These are phyloP conservation scores for Saccopteryx bilineata DNA, from an alignment of 2,113 vertebrate species.

Conservation along the genomic window DNA sequence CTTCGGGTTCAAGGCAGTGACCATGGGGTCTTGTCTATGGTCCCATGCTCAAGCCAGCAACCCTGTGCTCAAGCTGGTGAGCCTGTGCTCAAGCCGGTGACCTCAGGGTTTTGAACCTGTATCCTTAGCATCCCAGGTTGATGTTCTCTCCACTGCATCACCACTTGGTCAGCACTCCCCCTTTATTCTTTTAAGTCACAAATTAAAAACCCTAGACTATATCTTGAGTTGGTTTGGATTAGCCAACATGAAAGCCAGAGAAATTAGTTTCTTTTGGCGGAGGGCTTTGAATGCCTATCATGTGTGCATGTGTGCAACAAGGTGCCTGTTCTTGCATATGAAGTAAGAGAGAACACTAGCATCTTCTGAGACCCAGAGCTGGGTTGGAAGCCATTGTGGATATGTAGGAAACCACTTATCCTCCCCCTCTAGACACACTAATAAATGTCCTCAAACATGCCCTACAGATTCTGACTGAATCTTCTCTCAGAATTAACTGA, in stretches of 20 bases:
- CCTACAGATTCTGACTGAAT: slow-evolving; percentile 55
- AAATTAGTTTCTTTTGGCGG: slow-evolving; percentile 53
- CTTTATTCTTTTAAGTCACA: slow-evolving; percentile 37
- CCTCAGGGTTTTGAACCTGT: too few species aligned
- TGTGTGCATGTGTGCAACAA: not conserved
- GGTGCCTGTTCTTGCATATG: not conserved
- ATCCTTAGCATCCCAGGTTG: too few species aligned
- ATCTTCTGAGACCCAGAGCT: not conserved
- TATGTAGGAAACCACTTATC: not conserved
- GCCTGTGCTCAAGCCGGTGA: too few species aligned
- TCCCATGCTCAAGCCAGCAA: too few species aligned
- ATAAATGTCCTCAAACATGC: slow-evolving; percentile 10
- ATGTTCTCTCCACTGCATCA: too few species aligned
- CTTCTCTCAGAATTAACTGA: slow-evolving; percentile 51
- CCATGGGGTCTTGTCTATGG: too few species aligned
- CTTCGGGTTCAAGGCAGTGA: too few species aligned
- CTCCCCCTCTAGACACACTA: not conserved
- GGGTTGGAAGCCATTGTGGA: not conserved
- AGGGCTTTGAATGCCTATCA: not conserved
- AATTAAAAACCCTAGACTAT: slow-evolving; percentile 40
- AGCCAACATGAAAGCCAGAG: not conserved
- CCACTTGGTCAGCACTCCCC: too few species aligned
- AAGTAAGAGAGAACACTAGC: not conserved
- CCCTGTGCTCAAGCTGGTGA: too few species aligned
- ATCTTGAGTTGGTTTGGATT: not conserved